These are phyloP conservation scores for Schizopygopsis malacanthus DNA, from an alignment of 2,797 vertebrate genomes.

Conservation along the genomic window DNA sequence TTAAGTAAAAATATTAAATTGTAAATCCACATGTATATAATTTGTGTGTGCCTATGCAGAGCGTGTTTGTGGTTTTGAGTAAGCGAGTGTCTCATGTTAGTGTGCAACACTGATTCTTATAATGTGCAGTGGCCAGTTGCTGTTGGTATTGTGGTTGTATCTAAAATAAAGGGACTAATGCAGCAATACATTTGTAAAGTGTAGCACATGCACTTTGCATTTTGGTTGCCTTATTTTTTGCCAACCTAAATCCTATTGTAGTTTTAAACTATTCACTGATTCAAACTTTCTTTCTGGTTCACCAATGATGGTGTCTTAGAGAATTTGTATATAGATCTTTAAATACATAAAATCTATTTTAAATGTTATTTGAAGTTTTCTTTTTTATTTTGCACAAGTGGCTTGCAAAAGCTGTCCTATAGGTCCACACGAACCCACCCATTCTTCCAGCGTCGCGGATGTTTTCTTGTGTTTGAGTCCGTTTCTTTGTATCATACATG, in stretches of 20 bases:
- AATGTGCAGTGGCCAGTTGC: conserved; percentile 76
- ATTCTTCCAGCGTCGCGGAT: conserved; percentile 67
- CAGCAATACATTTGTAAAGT: conserved; percentile 73
- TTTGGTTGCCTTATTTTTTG: conserved; percentile 78
- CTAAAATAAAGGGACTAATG: conserved; percentile 72
- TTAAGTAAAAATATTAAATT: conserved; percentile 57
- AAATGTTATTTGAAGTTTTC: conserved; percentile 81
- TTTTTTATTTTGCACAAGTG: conserved; percentile 71
- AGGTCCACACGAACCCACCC: conserved; percentile 72
- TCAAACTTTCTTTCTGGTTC: conserved; percentile 49
- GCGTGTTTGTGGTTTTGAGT: conserved; percentile 26
- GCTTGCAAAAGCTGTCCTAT: conserved; percentile 72
- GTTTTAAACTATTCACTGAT: conserved; percentile 68
- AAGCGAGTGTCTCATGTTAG: conserved; percentile 52
- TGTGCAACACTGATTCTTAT: conserved; percentile 66
- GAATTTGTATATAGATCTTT: conserved; percentile 83
- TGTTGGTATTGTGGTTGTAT: conserved; percentile 72
- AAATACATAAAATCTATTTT: conserved; percentile 87
- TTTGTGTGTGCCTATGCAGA: conserved; percentile 14
- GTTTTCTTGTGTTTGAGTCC: conserved; percentile 70
- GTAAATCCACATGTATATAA: conserved; percentile 31
- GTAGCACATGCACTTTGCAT: conserved; percentile 67
- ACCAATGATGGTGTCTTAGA: conserved; percentile 71
- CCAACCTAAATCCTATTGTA: conserved; percentile 57
- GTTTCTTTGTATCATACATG: conserved; percentile 71